Conservation (phyloP, 2,113 vertebrate species). For the Lepidothrix coronata region DNA sequence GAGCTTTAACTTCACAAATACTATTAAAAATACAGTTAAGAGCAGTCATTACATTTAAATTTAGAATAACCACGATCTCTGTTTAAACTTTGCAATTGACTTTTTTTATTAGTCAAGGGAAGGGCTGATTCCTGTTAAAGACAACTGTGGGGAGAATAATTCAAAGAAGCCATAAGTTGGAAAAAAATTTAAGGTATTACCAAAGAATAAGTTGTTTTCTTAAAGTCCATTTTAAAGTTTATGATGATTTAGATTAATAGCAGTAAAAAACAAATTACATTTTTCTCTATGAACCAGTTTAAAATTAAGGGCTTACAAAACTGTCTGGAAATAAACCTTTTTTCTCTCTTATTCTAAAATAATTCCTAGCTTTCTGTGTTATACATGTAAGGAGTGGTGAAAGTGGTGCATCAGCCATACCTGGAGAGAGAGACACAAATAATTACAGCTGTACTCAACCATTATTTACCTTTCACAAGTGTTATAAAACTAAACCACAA, state of each 20-base stretch:
- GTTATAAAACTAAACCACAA: neutral
- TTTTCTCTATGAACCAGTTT: neutral
- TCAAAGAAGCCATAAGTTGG: neutral
- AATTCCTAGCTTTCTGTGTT: constrained; percentile 85
- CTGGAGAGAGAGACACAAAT: constrained; percentile 66
- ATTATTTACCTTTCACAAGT: neutral
- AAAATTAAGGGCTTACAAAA: constrained; percentile 17
- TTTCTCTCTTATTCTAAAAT: constrained; percentile 90
- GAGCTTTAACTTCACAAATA: neutral
- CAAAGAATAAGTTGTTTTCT: neutral
- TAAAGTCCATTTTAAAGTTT: neutral
- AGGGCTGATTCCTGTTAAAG: neutral
- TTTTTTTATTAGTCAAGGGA: neutral
- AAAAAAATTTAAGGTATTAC: neutral
- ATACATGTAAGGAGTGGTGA: constrained; percentile 90
- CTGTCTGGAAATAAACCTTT: constrained; percentile 25
- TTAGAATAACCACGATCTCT: neutral
- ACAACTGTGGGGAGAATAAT: neutral
- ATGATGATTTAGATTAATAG: neutral
- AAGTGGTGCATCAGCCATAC: constrained; percentile 86
- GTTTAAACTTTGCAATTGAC: neutral
- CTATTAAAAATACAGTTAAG: neutral
- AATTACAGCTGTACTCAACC: neutral
- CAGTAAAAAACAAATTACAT: neutral
- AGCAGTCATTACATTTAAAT: neutral